Evolutionary conservation across 2,888 invertebrate genomes (phyloP), one percentile per base, ranked within the genome.

Genomic region (Patella caerulea): DNA sequence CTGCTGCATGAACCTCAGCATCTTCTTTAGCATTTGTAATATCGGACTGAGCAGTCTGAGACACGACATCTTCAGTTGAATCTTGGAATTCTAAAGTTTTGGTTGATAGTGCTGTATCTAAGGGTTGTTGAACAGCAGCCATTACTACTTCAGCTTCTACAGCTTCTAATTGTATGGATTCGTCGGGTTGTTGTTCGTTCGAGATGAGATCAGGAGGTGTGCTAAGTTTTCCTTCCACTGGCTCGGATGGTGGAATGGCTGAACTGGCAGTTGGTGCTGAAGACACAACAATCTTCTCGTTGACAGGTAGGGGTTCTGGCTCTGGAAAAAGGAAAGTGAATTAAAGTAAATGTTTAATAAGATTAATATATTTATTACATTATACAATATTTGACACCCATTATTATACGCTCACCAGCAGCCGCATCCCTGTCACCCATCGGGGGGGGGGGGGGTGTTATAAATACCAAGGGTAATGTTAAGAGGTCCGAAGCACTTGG

Each of bases 191-290:
- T 0, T n/a, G 19, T 65, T 65, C 65, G 24, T 24, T 19, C 19
- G 19, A 24, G 11, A 24, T 15, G 19, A 65, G 65, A 65, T 65
- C 19, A 24, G 65, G 65, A 24, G 65, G 11, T 3, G 19, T 65
- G 65, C 14, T 11, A 24, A 24, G 65, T 65, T 65, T 65, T 12
- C 24, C 19, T 65, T 19, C 24, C 45, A 45, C 45, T 45, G 45
- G 45, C 45, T 45, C 65, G 14, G 65, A 12, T 65, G 65, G 65
- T 65, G 65, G 65, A 65, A 65, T 65, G 65, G 65, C 65, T 65
- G 65, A 65, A 9, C 19, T 11, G 19, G 24, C 2, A 12, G 19
- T 12, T 65, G 65, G 19, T 65, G 24, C 65, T 65, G 65, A 65
- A 14, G 65, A 65, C 24, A 65, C 65, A 11, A 65, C 65, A 14